phyloP scores from a whole-genome alignment of 2,113 vertebrate species.

The Hyperopisus bebe region DNA sequence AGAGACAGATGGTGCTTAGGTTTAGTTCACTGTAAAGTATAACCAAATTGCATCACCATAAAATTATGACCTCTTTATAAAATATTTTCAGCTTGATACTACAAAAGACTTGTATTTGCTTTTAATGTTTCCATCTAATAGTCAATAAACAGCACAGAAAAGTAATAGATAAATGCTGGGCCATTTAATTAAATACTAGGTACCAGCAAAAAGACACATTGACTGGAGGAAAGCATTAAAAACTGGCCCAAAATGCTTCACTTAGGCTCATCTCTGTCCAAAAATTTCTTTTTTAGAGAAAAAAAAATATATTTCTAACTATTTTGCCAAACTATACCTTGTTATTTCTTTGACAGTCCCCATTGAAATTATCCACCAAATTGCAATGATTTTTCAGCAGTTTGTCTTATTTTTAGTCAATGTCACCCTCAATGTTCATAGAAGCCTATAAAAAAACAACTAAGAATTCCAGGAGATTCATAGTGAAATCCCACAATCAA shows the following conservation, averaged over 20 bases:
- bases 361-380: not conserved
- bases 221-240: not conserved
- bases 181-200: not conserved
- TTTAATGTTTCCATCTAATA: too few species aligned
- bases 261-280: not conserved
- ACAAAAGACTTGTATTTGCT: not conserved
- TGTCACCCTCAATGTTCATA: not conserved
- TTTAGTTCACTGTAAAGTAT: not conserved
- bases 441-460: not conserved
- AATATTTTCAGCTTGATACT: not conserved
- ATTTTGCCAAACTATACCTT: not conserved
- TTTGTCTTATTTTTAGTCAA: not conserved
- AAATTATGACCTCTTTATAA: not conserved
- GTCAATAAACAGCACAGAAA: not conserved
- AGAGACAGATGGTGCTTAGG: conserved; percentile 44
- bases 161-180: not conserved
- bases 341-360: not conserved
- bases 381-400: not conserved
- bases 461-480: not conserved
- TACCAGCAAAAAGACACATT: not conserved
- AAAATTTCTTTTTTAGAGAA: not conserved
- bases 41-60: not conserved
- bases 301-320: not conserved
- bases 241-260: not conserved
- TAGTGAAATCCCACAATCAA: not conserved